Conservation (phyloP, 2,113 vertebrate genomes). For the Rattus norvegicus region DNA sequence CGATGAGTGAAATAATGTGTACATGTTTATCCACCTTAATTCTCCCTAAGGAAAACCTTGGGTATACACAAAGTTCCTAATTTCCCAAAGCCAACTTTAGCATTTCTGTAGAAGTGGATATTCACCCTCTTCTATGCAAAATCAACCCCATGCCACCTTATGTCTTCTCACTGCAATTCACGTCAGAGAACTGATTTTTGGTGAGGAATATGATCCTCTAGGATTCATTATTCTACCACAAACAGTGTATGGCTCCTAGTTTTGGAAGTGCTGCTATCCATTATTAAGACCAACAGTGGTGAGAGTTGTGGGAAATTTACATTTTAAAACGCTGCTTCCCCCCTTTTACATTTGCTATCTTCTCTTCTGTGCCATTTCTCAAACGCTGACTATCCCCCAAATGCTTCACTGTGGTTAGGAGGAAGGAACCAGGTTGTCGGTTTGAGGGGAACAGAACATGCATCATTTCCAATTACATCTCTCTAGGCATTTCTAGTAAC, state of each 20-base stretch:
- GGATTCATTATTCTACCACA: conserved; percentile 57
- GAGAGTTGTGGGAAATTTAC: conserved; percentile 50
- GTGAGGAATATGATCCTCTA: conserved; percentile 51
- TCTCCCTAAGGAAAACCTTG: not conserved
- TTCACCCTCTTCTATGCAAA: not conserved
- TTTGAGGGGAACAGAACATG: not conserved
- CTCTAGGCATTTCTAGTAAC: conserved; percentile 54
- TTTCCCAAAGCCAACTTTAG: conserved; percentile 14
- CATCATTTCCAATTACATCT: conserved; percentile 51
- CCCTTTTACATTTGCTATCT: conserved; percentile 39
- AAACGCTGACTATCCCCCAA: not conserved
- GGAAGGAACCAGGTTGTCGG: conserved; percentile 44
- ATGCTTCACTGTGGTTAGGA: conserved; percentile 15
- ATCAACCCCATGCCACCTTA: not conserved
- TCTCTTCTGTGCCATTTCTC: conserved; percentile 7
- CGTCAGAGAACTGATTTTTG: conserved; percentile 60
- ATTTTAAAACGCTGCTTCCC: conserved; percentile 52
- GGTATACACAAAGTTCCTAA: not conserved
- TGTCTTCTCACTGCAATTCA: conserved; percentile 8
- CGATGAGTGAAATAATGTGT: not conserved
- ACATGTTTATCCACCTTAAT: not conserved
- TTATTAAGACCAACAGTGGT: conserved; percentile 49
- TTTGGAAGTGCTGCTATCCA: conserved; percentile 60
- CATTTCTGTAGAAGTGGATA: not conserved
- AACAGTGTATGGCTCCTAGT: conserved; percentile 38